Conservation (phyloP, 2,888 invertebrate genomes). For the Calameuta idolon region DNA sequence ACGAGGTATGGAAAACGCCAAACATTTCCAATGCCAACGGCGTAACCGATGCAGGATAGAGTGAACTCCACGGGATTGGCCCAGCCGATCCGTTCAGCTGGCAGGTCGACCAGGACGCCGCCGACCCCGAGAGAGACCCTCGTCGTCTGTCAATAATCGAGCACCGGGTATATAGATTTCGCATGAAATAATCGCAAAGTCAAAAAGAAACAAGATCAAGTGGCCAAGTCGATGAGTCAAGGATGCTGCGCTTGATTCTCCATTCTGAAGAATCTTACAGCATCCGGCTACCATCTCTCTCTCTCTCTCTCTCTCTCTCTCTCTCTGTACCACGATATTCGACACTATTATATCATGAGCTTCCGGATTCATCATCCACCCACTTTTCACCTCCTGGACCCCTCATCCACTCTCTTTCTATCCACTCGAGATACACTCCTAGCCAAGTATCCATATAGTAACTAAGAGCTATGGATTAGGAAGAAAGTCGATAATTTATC, state of each 20-base stretch:
- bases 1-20: conserved; percentile 85
- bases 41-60: conserved; percentile 81
- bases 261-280: not conserved
- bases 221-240: not conserved
- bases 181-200: conserved; percentile 33
- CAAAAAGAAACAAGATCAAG: not conserved
- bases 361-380: not conserved
- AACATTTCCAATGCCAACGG: conserved; percentile 83
- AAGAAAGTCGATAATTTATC: not conserved
- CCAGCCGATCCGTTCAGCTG: conserved; percentile 71
- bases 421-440: not conserved
- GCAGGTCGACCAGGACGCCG: conserved; percentile 48
- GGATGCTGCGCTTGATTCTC: not conserved
- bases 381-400: not conserved
- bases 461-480: not conserved
- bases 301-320: not conserved
- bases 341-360: not conserved
- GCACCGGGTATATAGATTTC: conserved; percentile 14
- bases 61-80: conserved; percentile 78
- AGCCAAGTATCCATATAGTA: not conserved
- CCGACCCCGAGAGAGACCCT: conserved; percentile 54
- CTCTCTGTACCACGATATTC: not conserved
- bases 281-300: not conserved
- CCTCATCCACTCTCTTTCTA: not conserved
- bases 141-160: conserved; percentile 48